Evolutionary conservation across 2,113 vertebrate species (phyloP).

Genomic region (Ellobius talpinus): DNA sequence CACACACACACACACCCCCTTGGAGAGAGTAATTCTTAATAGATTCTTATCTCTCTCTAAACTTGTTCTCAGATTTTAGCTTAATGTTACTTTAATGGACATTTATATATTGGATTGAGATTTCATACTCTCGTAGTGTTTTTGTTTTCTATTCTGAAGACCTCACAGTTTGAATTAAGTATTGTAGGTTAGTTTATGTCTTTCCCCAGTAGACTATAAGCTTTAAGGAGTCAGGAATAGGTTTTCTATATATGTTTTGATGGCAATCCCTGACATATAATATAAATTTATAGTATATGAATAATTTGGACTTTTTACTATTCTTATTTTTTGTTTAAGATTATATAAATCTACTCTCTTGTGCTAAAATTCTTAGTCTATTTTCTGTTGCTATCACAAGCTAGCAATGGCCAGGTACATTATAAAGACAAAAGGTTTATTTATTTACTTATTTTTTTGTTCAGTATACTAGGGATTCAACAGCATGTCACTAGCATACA

Average conservation of each 20-base stretch:
- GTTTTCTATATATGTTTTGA: conserved; percentile 39
- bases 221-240: neutral
- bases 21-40: neutral
- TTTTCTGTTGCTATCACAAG: conserved; percentile 20
- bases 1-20: neutral
- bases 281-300: conserved; percentile 37
- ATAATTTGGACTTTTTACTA: neutral
- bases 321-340: conserved; percentile 29
- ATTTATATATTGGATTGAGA: neutral
- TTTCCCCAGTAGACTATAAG: conserved; percentile 8
- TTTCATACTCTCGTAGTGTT: neutral
- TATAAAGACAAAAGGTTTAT: neutral
- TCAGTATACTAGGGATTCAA: neutral
- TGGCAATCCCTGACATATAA: neutral
- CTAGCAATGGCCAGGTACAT: neutral
- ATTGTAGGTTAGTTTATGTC: conserved; percentile 37
- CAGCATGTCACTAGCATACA: neutral
- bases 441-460: neutral
- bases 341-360: neutral
- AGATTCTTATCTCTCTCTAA: conserved; percentile 51
- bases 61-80: conserved; percentile 34
- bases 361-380: neutral
- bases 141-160: neutral
- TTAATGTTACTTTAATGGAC: neutral
- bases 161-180: conserved; percentile 9